Base-by-base conservation (phyloP, 2,797 vertebrate genomes). In the Threskiornis aethiopicus region DNA sequence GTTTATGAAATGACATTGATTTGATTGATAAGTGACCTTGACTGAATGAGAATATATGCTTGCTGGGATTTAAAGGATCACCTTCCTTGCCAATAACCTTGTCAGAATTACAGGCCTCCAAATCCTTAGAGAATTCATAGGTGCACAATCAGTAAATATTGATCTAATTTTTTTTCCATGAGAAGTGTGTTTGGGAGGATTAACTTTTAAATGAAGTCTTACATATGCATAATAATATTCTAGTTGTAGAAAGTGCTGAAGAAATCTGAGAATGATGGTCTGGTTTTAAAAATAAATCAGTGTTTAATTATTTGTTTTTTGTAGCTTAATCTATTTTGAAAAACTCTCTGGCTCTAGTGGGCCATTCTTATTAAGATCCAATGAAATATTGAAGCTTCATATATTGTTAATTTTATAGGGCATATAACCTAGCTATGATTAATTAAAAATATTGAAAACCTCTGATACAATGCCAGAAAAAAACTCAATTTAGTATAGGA, bases 21-120 rank as follows among this genome's bases (percentile, higher is more conserved):
- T 96, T 97, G 96, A 98, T 97, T 98, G 97, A 93, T 96, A 91
- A 82, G 82, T 97, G 96, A 98, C 97, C 96, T 97, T 98, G 95
- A 85, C 67, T 94, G 67, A 95, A 80, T 72, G 91, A 93, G 49
- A 84, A 88, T 92, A 46, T 59, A 69, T 57, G 31, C 49, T 87
- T 85, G 80, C 78, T 89, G 81, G 76, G 91, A 95, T 94, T 88
- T 93, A 95, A 97, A 92, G 15, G 6, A 91, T 94, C 54, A 66
- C 49, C 54, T 97, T 88, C 42, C 17, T 75, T 84, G 90, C 65
- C 77, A 86, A 83, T 88, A 93, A 91, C 73, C 35, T 87, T 87
- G 19, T 61, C 67, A 81, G 79, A 92, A 59, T 89, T 84, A 73
- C 31, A 83, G 46, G 59, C 49, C 81, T 95, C 46, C 54, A 94